Conservation (phyloP, 2,113 vertebrate genomes). For the Cyprinodon tularosa region DNA sequence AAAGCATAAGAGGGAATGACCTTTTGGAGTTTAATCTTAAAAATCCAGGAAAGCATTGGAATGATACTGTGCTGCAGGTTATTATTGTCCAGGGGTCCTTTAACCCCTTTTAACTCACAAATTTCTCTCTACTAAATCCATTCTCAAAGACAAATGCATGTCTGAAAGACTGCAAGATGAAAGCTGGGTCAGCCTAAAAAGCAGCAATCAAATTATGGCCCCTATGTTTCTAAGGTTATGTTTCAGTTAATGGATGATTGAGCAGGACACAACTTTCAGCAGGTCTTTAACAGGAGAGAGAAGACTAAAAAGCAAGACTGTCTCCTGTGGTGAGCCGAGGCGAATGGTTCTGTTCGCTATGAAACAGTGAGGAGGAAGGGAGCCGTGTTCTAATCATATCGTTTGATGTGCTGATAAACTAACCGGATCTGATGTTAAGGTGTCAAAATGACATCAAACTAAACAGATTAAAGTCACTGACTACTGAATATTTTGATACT, state of each 20-base stretch:
- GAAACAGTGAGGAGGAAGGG: too few species aligned
- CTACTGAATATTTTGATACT: too few species aligned
- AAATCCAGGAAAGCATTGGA: neutral
- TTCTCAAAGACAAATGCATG: neutral
- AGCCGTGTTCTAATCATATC: too few species aligned
- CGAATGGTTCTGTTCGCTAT: neutral
- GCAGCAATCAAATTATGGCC: neutral
- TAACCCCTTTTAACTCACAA: neutral
- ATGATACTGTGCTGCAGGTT: neutral
- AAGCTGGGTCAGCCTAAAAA: neutral
- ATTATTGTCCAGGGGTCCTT: neutral
- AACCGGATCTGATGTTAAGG: too few species aligned
- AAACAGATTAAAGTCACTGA: too few species aligned
- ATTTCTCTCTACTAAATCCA: neutral
- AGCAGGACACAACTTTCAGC: neutral
- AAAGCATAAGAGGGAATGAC: too few species aligned
- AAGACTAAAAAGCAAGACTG: neutral
- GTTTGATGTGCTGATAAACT: too few species aligned
- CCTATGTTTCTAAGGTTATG: slow-evolving; percentile 21
- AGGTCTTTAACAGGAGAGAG: slow-evolving; percentile 17
- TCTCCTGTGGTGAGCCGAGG: neutral
- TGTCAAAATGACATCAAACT: too few species aligned
- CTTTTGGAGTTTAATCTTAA: neutral
- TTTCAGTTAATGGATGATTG: slow-evolving; percentile 39
- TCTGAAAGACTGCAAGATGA: neutral